Evolutionary conservation across 2,888 invertebrate genomes (phyloP).

Genomic region (Thumatha senex): DNA sequence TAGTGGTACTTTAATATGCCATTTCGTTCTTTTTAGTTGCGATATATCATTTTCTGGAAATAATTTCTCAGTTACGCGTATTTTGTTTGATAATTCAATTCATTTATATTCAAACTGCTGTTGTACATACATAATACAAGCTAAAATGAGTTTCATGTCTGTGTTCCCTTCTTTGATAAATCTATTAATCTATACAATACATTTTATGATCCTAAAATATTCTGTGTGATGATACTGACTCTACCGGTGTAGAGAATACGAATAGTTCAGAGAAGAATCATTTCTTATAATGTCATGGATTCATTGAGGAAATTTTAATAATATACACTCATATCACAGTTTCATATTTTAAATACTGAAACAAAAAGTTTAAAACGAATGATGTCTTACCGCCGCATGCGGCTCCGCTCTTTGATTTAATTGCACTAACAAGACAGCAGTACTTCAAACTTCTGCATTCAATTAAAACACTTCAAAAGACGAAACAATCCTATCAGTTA

Average conservation of each 20-base stretch:
- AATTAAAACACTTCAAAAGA: constrained; percentile 50
- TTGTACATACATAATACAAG: too few relatives aligned
- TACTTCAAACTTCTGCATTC: constrained; percentile 50
- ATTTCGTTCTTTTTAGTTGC: constrained; percentile 44
- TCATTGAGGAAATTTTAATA: too few relatives aligned
- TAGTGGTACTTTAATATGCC: constrained; percentile 38
- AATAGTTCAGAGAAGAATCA: too few relatives aligned
- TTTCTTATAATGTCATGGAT: too few relatives aligned
- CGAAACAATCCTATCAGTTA: constrained; percentile 35
- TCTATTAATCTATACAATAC: too few relatives aligned
- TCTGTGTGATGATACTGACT: too few relatives aligned
- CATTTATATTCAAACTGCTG: background rate
- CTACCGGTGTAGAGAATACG: too few relatives aligned
- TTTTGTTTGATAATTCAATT: constrained; percentile 16
- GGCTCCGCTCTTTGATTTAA: constrained; percentile 50
- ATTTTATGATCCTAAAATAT: too few relatives aligned
- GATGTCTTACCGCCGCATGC: constrained; percentile 39
- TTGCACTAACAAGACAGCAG: constrained; percentile 61
- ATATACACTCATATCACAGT: too few relatives aligned
- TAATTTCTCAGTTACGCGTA: constrained; percentile 25
- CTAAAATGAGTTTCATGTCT: too few relatives aligned
- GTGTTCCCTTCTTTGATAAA: too few relatives aligned
- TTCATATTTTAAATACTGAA: background rate
- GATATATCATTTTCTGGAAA: constrained; percentile 44
- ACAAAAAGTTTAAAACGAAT: constrained; percentile 46